Base-by-base conservation (phyloP, 2,888 invertebrate genomes). In the Amaurobius ferox region DNA sequence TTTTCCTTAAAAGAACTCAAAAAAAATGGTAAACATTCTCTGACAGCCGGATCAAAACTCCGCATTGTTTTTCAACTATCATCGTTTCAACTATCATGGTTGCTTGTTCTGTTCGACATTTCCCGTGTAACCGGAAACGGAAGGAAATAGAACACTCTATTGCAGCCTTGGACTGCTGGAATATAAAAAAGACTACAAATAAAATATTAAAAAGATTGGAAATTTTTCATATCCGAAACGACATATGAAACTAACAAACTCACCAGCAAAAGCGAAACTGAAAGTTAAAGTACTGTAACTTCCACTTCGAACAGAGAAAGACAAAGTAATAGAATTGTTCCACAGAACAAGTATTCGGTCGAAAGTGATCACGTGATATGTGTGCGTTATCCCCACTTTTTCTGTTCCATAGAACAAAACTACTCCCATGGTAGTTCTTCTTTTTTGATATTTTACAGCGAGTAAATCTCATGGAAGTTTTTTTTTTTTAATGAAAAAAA, bases 101-200 rank as follows among this genome's bases (percentile, higher is more conserved):
- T n/a, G n/a, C n/a, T n/a, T n/a, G n/a, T n/a, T n/a, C n/a, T n/a
- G 16, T 13, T 44, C 16, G 16, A 44, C 16, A 44, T 44, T 72
- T 72, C 72, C 72, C 48, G 29, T 30, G 48, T 23, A 61, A 55
- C 19, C 26, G 72, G 72, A 72, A 72, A 29, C 55, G 72, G 72
- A 72, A 72, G 32, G 28, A 55, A 32, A 55, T 55, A 30, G 55
- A 48, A 23, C 28, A 55, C 19, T 29, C 32, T 72, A 28, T 72
- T 72, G 72, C 72, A 30, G n/a, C 48, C 44, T 72, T 72, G 55
- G n/a, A 19, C 16, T 26, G 19, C 32, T 13, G 11, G 39, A 16
- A 68, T 48, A 19, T n/a, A 48, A 44, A 48, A 48, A 19, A 48
- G n/a, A n/a, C n/a, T n/a, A n/a, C n/a, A n/a, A n/a, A n/a, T n/a